phyloP scores from a whole-genome alignment of 2,888 invertebrate species.

The Linnaemya vulpina region DNA sequence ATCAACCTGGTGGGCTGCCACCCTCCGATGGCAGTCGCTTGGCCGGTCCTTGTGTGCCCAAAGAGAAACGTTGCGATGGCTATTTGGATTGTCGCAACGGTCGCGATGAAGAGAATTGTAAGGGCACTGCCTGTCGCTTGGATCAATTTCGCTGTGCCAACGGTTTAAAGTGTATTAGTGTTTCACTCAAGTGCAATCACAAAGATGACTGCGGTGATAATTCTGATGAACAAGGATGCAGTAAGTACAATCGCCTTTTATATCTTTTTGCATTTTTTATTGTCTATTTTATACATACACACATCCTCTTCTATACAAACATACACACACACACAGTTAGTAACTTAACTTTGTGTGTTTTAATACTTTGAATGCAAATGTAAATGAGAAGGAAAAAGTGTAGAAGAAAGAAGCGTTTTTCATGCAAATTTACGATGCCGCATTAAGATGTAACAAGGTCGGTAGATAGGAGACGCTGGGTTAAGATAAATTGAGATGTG shows the following conservation, averaged over 20 bases:
- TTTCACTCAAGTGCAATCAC: slow-evolving; percentile 91
- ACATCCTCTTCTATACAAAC: too few relatives aligned
- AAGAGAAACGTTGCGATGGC: slow-evolving; percentile 95
- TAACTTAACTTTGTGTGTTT: slow-evolving; percentile 29
- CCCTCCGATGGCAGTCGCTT: slow-evolving; percentile 84
- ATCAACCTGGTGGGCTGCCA: slow-evolving; percentile 85
- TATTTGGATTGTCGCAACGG: slow-evolving; percentile 93
- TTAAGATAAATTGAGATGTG: not conserved
- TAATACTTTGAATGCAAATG: slow-evolving; percentile 29
- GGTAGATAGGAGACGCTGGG: slow-evolving; percentile 9
- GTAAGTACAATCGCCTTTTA: slow-evolving; percentile 85
- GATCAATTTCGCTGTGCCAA: slow-evolving; percentile 94
- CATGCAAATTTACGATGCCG: slow-evolving; percentile 45
- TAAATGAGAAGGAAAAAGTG: not conserved
- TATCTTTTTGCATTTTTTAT: not conserved
- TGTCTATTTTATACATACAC: not conserved
- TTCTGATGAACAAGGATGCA: slow-evolving; percentile 95
- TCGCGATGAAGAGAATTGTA: slow-evolving; percentile 91
- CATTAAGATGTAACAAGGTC: slow-evolving; percentile 34
- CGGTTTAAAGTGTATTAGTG: slow-evolving; percentile 92
- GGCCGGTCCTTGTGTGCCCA: slow-evolving; percentile 92
- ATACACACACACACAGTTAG: not conserved
- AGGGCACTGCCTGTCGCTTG: slow-evolving; percentile 88
- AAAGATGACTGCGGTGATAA: slow-evolving; percentile 95
- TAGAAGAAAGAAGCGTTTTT: not conserved